Conservation (phyloP, 2,888 invertebrate species). For the Drosophila pseudotalamancana region DNA sequence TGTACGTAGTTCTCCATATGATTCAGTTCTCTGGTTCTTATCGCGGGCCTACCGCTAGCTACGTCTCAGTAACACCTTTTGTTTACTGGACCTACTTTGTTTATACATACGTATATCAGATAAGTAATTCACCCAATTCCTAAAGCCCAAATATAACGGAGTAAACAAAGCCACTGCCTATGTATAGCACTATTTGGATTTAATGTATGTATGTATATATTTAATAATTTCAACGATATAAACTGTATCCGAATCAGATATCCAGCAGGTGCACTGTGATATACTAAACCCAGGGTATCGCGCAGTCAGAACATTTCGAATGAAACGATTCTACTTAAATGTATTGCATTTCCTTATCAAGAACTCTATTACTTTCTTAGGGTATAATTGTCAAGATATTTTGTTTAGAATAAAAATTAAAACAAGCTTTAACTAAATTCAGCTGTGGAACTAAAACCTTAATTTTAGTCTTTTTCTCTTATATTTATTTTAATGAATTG, state of each 20-base stretch:
- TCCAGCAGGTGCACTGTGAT: neutral
- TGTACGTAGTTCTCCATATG: neutral
- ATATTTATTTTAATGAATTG: too few species aligned
- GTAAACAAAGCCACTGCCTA: too few species aligned
- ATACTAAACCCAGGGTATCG: neutral
- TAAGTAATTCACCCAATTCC: slow-evolving; percentile 16
- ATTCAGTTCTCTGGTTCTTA: slow-evolving; percentile 30
- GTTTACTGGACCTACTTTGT: slow-evolving; percentile 29
- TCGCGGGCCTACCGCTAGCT: slow-evolving; percentile 35
- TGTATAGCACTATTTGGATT: neutral
- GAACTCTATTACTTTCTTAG: too few species aligned
- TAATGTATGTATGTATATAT: neutral
- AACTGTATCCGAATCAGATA: too few species aligned
- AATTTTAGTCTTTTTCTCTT: neutral
- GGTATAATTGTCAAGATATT: too few species aligned
- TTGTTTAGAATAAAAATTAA: too few species aligned
- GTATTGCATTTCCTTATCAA: too few species aligned
- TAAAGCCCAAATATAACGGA: neutral
- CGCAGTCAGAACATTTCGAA: neutral
- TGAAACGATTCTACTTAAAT: neutral
- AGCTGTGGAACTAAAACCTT: too few species aligned
- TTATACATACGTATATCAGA: slow-evolving; percentile 24
- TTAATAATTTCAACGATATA: neutral
- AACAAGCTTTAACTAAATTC: too few species aligned
- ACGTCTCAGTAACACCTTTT: slow-evolving; percentile 33